Conservation (phyloP, 2,113 vertebrate genomes). For the Camelus dromedarius region DNA sequence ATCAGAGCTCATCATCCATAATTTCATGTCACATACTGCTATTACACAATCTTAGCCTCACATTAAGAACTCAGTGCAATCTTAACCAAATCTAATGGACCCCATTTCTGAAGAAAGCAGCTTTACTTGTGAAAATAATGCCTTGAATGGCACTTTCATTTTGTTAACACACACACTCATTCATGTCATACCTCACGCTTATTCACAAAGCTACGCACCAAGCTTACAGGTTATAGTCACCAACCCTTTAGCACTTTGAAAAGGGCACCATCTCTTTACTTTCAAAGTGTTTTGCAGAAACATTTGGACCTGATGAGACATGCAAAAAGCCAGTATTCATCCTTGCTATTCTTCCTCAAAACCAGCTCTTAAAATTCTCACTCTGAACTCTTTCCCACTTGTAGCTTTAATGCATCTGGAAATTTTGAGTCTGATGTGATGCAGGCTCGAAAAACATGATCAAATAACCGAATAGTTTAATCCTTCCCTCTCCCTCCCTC, state of each 20-base stretch:
- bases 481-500: neutral
- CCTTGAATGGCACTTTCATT: neutral
- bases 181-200: neutral
- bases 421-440: constrained; percentile 15
- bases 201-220: neutral
- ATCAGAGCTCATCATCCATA: neutral
- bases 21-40: neutral
- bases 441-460: neutral
- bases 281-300: constrained; percentile 14
- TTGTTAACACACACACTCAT: neutral
- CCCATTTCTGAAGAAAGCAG: constrained; percentile 40
- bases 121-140: neutral
- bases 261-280: neutral
- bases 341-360: neutral
- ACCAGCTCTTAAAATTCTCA: neutral
- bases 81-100: constrained; percentile 14
- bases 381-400: neutral
- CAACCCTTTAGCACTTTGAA: neutral
- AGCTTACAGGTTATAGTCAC: neutral
- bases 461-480: neutral
- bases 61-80: constrained; percentile 27
- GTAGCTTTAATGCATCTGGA: neutral
- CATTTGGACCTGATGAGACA: neutral
- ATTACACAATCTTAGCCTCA: neutral
- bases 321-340: neutral